A percentile compares a stretch with the other conserved stretches of the same genome.
Evolutionary conservation across 2,113 vertebrate genomes (phyloP).

Genomic region (Peromyscus polionotus): DNA sequence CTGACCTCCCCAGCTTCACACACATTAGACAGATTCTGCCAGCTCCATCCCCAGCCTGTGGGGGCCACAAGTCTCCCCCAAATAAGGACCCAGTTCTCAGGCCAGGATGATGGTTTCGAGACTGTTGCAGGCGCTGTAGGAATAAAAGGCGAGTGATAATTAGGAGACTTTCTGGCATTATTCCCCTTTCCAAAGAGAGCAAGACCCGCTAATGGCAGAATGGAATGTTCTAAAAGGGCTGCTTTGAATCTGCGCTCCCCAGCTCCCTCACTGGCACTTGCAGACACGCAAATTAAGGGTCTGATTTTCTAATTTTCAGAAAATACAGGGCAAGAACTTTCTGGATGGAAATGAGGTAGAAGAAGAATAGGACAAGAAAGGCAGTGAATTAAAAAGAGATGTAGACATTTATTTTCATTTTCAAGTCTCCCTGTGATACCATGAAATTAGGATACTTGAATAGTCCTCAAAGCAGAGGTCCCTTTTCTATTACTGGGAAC

Average conservation of each 20-base stretch:
- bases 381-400: not conserved
- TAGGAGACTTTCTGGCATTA: conserved; percentile 47
- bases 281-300: conserved; percentile 33
- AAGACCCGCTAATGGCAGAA: conserved; percentile 5
- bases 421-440: not conserved
- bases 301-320: conserved; percentile 69
- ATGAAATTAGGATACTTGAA: conserved; percentile 25
- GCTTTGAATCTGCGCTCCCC: fast-evolving
- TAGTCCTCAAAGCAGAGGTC: too few species aligned
- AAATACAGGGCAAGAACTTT: conserved; percentile 60
- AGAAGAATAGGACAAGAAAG: not conserved
- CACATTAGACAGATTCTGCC: not conserved
- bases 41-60: not conserved
- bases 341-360: conserved; percentile 50
- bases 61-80: not conserved
- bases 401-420: conserved; percentile 2
- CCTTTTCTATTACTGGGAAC: not conserved
- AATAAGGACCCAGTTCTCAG: not conserved
- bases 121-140: not conserved
- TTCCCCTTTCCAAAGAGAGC: not conserved
- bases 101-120: conserved; percentile 50
- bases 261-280: not conserved
- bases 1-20: not conserved
- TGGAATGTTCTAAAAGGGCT: not conserved
- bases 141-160: conserved; percentile 32